Percentiles rank a stretch among this genome's conserved stretches.
Conservation (phyloP, 2,888 invertebrate genomes). For the Patella depressa region DNA sequence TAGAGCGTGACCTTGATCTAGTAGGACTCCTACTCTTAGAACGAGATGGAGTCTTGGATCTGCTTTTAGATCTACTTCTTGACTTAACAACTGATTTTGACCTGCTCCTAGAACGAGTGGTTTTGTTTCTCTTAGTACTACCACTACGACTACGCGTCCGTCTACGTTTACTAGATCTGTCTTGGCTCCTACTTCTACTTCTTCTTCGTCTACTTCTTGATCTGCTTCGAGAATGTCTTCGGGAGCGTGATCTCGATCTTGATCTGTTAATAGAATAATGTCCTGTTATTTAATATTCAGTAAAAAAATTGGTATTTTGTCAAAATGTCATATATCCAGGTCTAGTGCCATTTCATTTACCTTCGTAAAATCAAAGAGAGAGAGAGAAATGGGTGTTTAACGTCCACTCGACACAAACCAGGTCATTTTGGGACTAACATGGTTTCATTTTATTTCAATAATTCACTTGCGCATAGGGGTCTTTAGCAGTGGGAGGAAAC, state of each 20-base stretch:
- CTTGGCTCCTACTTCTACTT: slow-evolving; percentile 26
- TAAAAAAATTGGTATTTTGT: too few species aligned
- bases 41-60: background rate
- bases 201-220: slow-evolving; percentile 31
- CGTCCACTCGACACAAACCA: too few species aligned
- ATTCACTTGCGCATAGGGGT: too few species aligned
- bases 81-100: slow-evolving; percentile 22
- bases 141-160: slow-evolving; percentile 23
- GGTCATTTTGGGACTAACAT: too few species aligned
- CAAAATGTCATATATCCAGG: too few species aligned
- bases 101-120: slow-evolving; percentile 14
- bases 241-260: background rate
- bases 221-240: slow-evolving; percentile 23
- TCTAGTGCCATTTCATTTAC: too few species aligned
- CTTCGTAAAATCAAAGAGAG: too few species aligned
- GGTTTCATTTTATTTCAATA: too few species aligned
- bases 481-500: too few species aligned
- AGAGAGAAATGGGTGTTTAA: too few species aligned
- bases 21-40: background rate
- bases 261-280: background rate
- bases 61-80: slow-evolving; percentile 27
- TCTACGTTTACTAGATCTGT: slow-evolving; percentile 26
- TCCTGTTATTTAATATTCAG: too few species aligned
- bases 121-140: slow-evolving; percentile 14
- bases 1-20: background rate